These are phyloP conservation scores for Ephialtes manifestator DNA, from an alignment of 2,888 invertebrate genomes.

Conservation along the genomic window DNA sequence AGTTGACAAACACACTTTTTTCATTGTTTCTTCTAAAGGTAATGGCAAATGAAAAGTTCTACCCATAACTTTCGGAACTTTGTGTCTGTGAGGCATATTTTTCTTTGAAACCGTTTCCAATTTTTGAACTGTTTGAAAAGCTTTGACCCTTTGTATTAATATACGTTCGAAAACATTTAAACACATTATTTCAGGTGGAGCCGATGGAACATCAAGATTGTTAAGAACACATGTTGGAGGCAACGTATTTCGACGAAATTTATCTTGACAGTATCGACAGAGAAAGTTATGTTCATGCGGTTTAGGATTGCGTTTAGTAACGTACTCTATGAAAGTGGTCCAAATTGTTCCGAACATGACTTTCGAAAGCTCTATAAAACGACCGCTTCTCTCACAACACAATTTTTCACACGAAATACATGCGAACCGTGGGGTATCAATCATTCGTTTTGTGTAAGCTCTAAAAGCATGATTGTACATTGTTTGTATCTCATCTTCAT, in stretches of 20 bases:
- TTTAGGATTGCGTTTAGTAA: background rate
- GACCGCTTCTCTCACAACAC: slow-evolving; percentile 41
- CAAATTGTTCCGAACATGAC: slow-evolving; percentile 8
- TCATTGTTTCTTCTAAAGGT: slow-evolving; percentile 79
- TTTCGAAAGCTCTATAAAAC: slow-evolving; percentile 21
- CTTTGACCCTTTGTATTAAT: slow-evolving; percentile 79
- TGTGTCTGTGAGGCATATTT: slow-evolving; percentile 75
- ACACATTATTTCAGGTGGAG: no score
- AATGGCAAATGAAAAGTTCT: no score
- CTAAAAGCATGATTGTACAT: slow-evolving; percentile 43
- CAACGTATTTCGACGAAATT: slow-evolving; percentile 69
- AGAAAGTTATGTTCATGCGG: slow-evolving; percentile 63
- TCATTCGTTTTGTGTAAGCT: slow-evolving; percentile 51
- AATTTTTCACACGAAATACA: no score
- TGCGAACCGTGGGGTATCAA: slow-evolving; percentile 62
- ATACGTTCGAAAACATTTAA: slow-evolving; percentile 74
- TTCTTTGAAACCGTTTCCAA: slow-evolving; percentile 79
- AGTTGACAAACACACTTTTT: slow-evolving; percentile 78
- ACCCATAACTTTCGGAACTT: slow-evolving; percentile 76
- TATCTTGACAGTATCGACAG: no score
- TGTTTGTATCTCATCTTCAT: slow-evolving; percentile 57
- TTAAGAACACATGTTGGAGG: slow-evolving; percentile 75
- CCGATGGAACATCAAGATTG: no score
- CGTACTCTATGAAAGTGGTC: background rate
- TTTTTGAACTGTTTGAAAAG: slow-evolving; percentile 79